Evolutionary conservation across 2,113 vertebrate genomes (phyloP), one percentile per base, ranked within the genome.

Genomic region (Muntiacus muntjak): DNA sequence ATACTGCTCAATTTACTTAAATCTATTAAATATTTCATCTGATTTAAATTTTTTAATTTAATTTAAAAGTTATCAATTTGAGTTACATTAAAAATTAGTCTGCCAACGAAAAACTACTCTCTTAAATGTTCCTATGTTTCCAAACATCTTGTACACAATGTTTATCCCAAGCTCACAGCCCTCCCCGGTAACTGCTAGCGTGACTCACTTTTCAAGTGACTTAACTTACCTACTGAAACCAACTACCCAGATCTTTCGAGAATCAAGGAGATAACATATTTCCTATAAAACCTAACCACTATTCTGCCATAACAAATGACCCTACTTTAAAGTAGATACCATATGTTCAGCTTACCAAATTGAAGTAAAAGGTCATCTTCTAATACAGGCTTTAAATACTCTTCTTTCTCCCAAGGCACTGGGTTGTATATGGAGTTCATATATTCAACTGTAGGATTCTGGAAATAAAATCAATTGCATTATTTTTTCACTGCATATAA

Each of bases 331-430:
- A 52, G 30, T 3, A 88, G 43, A 92, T 11, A 92, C 14, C n/a
- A 12, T n/a, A 84, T 17, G 16, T 45, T 95, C 57, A 62, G 40
- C 93, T 98, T 99, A 99, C 99, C 99, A 91, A 99, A 99, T 92
- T 99, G 99, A 94, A 99, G 99, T 28, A 99, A 98, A 2, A 98
- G 99, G 94, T 99, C 99, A 97, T 99, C 99, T 97, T 99, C 99
- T 13, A 99, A 97, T 6, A 98, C 99, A 3, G 99, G 99, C 95
- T 99, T 99, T 98, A 99, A 98, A 98, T 99, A 99, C 17, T 99
- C 99, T 17, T 99, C 99, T 81, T 99, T 99, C 50, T 99, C 99
- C 99, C 99, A 99, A 33, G 99, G 99, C 95, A 99, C 96, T 2
- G 99, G 98, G 28, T 95, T 98, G 21, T 97, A 98, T 62, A 99